Evolutionary conservation across 2,888 invertebrate genomes (phyloP).

Genomic region (Hemicrepidius hirtus): DNA sequence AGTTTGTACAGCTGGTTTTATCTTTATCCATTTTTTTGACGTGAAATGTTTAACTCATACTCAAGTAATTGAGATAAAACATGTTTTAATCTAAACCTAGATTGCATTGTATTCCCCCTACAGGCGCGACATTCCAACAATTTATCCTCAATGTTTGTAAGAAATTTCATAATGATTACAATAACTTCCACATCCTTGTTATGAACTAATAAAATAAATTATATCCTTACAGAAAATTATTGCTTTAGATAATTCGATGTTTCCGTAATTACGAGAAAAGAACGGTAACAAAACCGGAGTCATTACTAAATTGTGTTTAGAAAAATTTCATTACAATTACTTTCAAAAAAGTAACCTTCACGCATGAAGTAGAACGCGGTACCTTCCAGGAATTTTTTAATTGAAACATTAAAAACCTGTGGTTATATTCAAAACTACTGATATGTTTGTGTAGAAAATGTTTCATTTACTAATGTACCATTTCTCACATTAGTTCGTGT

Average conservation of each 20-base stretch:
- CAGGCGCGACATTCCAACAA: no score
- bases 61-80: no score
- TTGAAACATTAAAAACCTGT: slow-evolving; percentile 37
- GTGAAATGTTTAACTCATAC: no score
- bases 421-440: not conserved
- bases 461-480: slow-evolving; percentile 24
- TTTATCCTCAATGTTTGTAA: no score
- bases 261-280: slow-evolving; percentile 8
- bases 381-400: slow-evolving; percentile 39
- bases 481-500: slow-evolving; percentile 2
- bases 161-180: no score
- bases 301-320: slow-evolving; percentile 22
- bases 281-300: not conserved
- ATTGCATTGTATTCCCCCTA: no score
- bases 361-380: slow-evolving; percentile 25
- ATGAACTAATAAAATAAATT: not conserved
- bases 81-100: no score
- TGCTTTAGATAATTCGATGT: not conserved
- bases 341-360: not conserved
- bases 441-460: slow-evolving; percentile 2
- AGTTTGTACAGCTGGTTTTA: no score
- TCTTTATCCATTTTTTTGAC: no score
- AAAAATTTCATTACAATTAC: slow-evolving; percentile 23
- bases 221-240: not conserved
- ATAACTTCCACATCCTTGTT: no score